Evolutionary conservation across 2,797 vertebrate species (phyloP).

Genomic region (Eulemur albifrons): DNA sequence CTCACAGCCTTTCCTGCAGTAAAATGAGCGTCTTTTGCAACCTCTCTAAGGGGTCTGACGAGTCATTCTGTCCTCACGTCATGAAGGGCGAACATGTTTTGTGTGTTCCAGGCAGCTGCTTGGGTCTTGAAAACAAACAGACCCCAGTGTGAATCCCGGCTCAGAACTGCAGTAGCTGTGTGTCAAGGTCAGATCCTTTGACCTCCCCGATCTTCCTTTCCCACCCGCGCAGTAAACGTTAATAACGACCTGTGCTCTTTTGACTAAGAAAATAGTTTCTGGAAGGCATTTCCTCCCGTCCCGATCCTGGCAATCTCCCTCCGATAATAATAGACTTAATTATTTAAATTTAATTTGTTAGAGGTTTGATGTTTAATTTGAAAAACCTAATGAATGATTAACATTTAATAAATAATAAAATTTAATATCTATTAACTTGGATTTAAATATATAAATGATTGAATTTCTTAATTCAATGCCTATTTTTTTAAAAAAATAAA

Average conservation of each 20-base stretch:
- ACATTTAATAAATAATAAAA: constrained; percentile 68
- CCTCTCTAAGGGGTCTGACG: rapidly evolving
- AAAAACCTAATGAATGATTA: constrained; percentile 62
- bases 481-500: constrained; percentile 4
- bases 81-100: rapidly evolving
- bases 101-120: rapidly evolving
- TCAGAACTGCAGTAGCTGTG: rapidly evolving
- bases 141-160: rapidly evolving
- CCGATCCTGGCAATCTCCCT: neutral
- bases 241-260: neutral
- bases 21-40: rapidly evolving
- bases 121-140: neutral
- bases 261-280: neutral
- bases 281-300: neutral
- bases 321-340: constrained; percentile 59
- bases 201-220: rapidly evolving
- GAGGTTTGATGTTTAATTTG: constrained; percentile 58
- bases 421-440: constrained; percentile 56
- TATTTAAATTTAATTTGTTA: constrained; percentile 71
- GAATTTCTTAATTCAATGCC: constrained; percentile 50
- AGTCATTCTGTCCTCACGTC: neutral
- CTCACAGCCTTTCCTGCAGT: neutral
- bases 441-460: constrained; percentile 57
- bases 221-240: rapidly evolving
- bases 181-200: neutral